phyloP scores from a whole-genome alignment of 2,113 vertebrate genomes.

The Helogale parvula region DNA sequence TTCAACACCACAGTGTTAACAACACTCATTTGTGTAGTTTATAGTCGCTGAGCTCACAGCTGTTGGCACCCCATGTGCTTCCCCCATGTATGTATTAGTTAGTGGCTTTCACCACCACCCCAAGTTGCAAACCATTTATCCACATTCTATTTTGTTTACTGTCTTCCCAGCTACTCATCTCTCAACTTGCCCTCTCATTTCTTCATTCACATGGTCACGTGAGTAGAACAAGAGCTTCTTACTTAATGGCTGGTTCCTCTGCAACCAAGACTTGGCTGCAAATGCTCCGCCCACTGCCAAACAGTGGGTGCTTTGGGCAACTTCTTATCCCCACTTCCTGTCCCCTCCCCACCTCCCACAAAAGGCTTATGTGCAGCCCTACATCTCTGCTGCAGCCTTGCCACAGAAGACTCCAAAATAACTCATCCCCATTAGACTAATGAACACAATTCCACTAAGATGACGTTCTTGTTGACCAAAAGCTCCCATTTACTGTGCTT shows the following conservation, averaged over 20 bases:
- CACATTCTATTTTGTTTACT: neutral
- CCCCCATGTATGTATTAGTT: neutral
- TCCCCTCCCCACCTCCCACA: neutral
- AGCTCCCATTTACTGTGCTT: neutral
- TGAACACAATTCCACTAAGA: neutral
- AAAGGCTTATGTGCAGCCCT: accelerated
- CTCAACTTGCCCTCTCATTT: neutral
- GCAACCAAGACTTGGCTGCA: neutral
- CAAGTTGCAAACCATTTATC: neutral
- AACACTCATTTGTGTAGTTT: neutral
- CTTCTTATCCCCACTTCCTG: neutral
- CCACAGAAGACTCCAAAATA: neutral
- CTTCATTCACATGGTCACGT: neutral
- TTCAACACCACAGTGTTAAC: neutral
- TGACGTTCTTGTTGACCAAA: neutral
- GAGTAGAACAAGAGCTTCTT: neutral
- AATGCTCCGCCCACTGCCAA: neutral
- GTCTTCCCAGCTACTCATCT: neutral
- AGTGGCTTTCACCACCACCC: neutral
- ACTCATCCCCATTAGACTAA: neutral
- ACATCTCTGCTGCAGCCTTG: neutral
- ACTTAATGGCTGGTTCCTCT: neutral
- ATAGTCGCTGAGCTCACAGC: neutral
- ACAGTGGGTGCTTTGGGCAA: neutral
- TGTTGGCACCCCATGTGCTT: neutral